Base-by-base conservation (phyloP, 2,888 invertebrate genomes). In the Tricholauxania praeusta region DNA sequence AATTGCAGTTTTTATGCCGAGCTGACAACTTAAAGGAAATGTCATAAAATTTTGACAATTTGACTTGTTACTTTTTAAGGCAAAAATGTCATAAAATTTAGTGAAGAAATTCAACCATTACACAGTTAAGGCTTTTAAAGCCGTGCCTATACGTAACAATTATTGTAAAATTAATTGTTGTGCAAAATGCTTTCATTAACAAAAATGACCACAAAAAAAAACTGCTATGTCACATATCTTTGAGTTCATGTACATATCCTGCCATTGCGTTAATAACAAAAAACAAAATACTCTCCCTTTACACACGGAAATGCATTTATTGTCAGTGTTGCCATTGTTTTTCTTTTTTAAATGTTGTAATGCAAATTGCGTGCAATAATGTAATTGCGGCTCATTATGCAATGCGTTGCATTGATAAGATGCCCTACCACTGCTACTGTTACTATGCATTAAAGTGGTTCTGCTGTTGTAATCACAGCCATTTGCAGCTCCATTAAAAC, bases 381-480 rank as follows among this genome's bases (percentile, higher is more conserved):
- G 79, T 79, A 78, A 79, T 78, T 79, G 79, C 76, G 74, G 74
- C 78, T 79, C 76, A 79, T 79, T 79, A 79, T 74, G 73, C 72
- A 73, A 75, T 72, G 74, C 72, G 57, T 72, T 74, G 72, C 76
- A 71, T 64, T 64, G 64, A 64, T 64, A 64, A 64, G 64, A 22
- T 49, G 22, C 51, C 64, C 14, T 19, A 19, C 48, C 17, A 63
- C 39, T 75, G 49, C 55, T 70, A 67, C 74, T 76, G 66, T 72
- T 28, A 10, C 28, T 1, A 39, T 39, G 39, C 39, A 10, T 39
- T 39, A 39, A 39, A 39, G 39, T 75, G 72, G 48, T 60, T 59
- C 51, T 73, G 71, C 22, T 60, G 71, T 71, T 76, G 76, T 76
- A 78, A 76, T 76, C 77, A 76, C 73, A 71, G 73, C 63, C 71